Evolutionary conservation across 2,888 invertebrate genomes (phyloP), one percentile per base, ranked within the genome.

Genomic region (Malacosoma neustria): DNA sequence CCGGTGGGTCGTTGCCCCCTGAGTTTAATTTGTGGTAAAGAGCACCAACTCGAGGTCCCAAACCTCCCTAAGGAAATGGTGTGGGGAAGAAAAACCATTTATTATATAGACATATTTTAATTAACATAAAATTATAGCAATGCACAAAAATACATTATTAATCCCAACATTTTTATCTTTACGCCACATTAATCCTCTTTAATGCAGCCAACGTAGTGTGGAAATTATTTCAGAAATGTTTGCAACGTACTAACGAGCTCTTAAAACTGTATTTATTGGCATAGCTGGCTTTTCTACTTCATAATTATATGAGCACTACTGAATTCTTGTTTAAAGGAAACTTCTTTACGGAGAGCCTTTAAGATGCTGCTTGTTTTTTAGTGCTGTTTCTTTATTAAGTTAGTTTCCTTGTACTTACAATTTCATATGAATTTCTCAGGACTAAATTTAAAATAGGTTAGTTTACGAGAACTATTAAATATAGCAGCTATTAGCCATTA

Each of bases 261-360:
- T 43, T 40, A 43, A 45, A 48, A 52, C 37, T 42, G 43, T 54
- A 54, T 54, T 50, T 46, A 52, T 36, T 36, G 39, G 36, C 32
- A 32, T 32, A 35, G 32, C 39, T 39, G 38, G 35, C 34, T 38
- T 48, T 48, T 50, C 46, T 49, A 51, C 49, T 58, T 51, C 48
- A 51, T 46, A 52, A 45, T 54, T 58, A 58, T 53, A 58, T 53
- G 50, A 51, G 46, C 50, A 44, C 49, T 54, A 56, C 61, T 63
- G 55, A 54, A 53, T 57, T 52, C 51, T 48, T 55, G 59, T 65
- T 64, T 57, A 61, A 60, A 36, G 33, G 34, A 36, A 64, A 61
- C 54, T 62, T 63, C 61, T 54, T 60, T 56, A 60, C 55, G 57
- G 54, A 51, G 55, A 49, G 46, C 45, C 50, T 46, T 59, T 58